phyloP scores from a whole-genome alignment of 1,140 invertebrate species.

The Episyrphus balteatus region DNA sequence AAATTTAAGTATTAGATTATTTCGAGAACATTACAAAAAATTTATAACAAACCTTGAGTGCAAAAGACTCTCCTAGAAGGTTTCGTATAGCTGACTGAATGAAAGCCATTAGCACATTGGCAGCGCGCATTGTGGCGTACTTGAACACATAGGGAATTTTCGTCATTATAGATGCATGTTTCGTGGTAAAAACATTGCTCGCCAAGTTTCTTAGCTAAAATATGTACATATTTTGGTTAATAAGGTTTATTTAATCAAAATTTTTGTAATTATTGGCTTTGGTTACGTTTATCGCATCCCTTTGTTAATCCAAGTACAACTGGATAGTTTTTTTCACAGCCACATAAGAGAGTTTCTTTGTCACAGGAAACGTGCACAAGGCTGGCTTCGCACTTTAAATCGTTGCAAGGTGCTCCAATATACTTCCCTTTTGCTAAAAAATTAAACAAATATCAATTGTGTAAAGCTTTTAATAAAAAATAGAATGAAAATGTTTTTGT shows the following conservation, averaged over 20 bases:
- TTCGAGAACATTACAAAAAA: not conserved
- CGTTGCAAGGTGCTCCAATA: conserved; percentile 61
- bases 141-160: conserved; percentile 67
- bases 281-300: conserved; percentile 73
- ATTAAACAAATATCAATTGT: not conserved
- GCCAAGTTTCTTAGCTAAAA: conserved; percentile 64
- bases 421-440: conserved; percentile 53
- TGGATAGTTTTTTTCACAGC: conserved; percentile 65
- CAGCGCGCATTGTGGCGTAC: conserved; percentile 75
- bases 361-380: conserved; percentile 67
- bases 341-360: conserved; percentile 51
- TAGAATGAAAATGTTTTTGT: not conserved
- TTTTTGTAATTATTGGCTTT: not conserved
- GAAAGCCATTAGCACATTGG: conserved; percentile 66
- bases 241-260: not conserved
- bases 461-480: not conserved
- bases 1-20: not conserved
- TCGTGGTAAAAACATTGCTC: conserved; percentile 75
- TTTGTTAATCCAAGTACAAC: conserved; percentile 58
- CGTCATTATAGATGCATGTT: conserved; percentile 62
- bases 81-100: conserved; percentile 59
- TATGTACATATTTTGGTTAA: not conserved
- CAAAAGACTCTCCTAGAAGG: conserved; percentile 65
- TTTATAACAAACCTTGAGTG: conserved; percentile 52
- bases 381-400: conserved; percentile 55